These are phyloP conservation scores for Prolemur simus DNA, from an alignment of 2,113 vertebrate species.

Conservation along the genomic window DNA sequence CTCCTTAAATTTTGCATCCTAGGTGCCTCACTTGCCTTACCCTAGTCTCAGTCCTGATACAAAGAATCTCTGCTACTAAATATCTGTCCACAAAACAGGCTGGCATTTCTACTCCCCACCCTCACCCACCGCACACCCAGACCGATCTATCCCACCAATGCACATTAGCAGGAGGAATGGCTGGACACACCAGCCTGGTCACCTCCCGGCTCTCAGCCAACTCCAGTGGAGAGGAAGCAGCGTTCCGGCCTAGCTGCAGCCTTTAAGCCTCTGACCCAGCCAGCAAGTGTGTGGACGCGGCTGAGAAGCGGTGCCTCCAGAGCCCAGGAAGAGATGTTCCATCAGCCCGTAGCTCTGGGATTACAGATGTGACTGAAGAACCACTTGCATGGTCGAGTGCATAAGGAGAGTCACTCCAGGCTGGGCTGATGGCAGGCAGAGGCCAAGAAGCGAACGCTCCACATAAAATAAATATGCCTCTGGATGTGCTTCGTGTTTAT, in stretches of 20 bases:
- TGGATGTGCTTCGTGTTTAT: background rate
- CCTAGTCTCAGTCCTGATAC: background rate
- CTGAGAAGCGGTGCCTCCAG: background rate
- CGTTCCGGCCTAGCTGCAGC: background rate
- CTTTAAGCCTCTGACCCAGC: background rate
- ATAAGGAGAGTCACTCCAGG: background rate
- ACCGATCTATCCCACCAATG: background rate
- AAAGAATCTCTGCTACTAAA: background rate
- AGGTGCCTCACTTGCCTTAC: background rate
- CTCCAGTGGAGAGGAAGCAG: background rate
- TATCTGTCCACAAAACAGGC: background rate
- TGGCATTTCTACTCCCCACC: background rate
- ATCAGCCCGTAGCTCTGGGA: background rate
- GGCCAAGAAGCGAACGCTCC: background rate
- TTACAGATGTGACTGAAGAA: slow-evolving; percentile 17
- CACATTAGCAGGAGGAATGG: background rate
- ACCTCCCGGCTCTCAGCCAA: too few species aligned
- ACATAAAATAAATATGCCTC: slow-evolving; percentile 6
- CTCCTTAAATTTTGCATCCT: background rate
- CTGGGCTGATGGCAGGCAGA: background rate
- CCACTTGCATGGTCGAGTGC: background rate
- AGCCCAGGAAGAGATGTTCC: background rate
- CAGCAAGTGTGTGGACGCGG: background rate
- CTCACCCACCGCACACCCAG: background rate
- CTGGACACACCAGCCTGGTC: background rate